Percentiles rank a stretch among this genome's conserved stretches.
Conservation (phyloP, 1,140 invertebrate species). For the Drosophila repleta region DNA sequence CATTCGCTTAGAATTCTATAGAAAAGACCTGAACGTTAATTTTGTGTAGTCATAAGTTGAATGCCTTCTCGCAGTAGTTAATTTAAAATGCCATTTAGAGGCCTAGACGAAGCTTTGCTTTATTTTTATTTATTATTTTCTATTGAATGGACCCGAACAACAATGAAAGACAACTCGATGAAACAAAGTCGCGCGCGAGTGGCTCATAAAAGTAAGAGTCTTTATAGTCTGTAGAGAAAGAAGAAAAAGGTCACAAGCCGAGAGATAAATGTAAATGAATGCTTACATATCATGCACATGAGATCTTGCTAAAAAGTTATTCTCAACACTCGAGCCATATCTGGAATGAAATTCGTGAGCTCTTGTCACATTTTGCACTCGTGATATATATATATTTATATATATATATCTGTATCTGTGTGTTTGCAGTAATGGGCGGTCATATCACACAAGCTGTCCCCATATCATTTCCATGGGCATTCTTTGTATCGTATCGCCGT, state of each 20-base stretch:
- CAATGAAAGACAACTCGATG: slow-evolving; percentile 22
- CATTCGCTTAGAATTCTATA: slow-evolving; percentile 59
- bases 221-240: not conserved
- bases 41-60: slow-evolving; percentile 72
- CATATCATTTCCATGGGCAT: slow-evolving; percentile 33
- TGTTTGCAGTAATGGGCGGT: slow-evolving; percentile 9
- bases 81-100: slow-evolving; percentile 46
- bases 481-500: slow-evolving; percentile 32
- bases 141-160: slow-evolving; percentile 23
- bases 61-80: slow-evolving; percentile 46
- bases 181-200: not conserved
- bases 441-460: slow-evolving; percentile 26
- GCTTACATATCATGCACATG: slow-evolving; percentile 9
- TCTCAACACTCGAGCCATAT: slow-evolving; percentile 21
- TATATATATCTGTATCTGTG: slow-evolving; percentile 5
- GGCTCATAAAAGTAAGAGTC: not conserved
- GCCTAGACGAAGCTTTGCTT: slow-evolving; percentile 5
- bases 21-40: slow-evolving; percentile 66
- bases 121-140: slow-evolving; percentile 1
- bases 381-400: slow-evolving; percentile 18
- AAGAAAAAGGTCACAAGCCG: not conserved
- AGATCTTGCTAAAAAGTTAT: slow-evolving; percentile 11
- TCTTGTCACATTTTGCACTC: slow-evolving; percentile 25
- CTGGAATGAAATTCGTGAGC: slow-evolving; percentile 22
- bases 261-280: slow-evolving; percentile 12